Conservation (phyloP, 1,140 invertebrate genomes). For the Drosophila sechellia region DNA sequence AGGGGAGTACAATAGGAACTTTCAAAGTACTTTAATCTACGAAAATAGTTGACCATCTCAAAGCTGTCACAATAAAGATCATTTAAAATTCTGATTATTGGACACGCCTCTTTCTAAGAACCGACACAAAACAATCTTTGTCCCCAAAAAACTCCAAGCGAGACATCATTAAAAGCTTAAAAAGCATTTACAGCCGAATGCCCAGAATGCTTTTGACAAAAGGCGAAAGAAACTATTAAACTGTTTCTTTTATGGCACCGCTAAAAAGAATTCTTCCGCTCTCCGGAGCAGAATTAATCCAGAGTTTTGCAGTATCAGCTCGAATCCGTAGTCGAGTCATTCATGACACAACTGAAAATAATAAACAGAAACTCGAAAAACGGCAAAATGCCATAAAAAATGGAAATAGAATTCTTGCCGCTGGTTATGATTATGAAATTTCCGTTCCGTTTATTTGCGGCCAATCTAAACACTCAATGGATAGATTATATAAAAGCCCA, state of each 20-base stretch:
- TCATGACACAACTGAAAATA: constrained; percentile 44
- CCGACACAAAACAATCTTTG: constrained; percentile 34
- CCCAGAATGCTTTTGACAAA: constrained; percentile 12
- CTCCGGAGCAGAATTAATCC: constrained; percentile 34
- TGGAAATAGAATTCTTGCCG: constrained; percentile 50
- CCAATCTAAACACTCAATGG: constrained; percentile 43
- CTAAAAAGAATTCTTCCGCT: constrained; percentile 60
- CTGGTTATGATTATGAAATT: constrained; percentile 75
- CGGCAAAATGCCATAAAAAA: constrained; percentile 35
- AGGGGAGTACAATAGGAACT: neutral
- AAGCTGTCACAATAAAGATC: constrained; percentile 9
- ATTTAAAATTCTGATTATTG: constrained; percentile 24
- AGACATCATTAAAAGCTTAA: constrained; percentile 53
- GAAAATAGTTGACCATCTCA: neutral
- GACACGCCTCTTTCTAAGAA: constrained; percentile 35
- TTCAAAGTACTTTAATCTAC: neutral
- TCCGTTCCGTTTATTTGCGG: constrained; percentile 60
- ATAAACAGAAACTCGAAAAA: constrained; percentile 18
- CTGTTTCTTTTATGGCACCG: constrained; percentile 75
- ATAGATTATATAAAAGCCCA: constrained; percentile 23
- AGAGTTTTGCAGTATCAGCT: constrained; percentile 25
- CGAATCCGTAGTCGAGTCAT: constrained; percentile 57
- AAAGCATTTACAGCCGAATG: constrained; percentile 26
- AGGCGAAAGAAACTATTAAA: constrained; percentile 61
- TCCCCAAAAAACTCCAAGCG: constrained; percentile 37